Evolutionary conservation across 2,888 invertebrate genomes (phyloP).

Genomic region (Eristalis pertinax): DNA sequence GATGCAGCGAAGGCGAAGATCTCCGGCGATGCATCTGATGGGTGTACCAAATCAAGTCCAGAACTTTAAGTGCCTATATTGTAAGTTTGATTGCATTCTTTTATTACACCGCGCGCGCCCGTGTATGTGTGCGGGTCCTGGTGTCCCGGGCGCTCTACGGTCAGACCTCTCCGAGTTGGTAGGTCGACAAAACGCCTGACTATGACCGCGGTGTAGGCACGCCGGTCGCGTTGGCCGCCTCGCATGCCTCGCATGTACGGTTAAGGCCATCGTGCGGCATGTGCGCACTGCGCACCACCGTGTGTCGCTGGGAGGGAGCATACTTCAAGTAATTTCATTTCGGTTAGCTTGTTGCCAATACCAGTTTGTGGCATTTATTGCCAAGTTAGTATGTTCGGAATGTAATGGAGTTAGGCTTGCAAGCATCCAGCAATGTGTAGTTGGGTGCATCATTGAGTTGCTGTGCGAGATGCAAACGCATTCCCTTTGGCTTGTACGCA

Average conservation of each 20-base stretch:
- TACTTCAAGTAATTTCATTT: constrained; percentile 62
- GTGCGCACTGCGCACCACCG: neutral
- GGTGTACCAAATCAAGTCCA: constrained; percentile 70
- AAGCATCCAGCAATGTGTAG: constrained; percentile 6
- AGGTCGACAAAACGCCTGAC: constrained; percentile 61
- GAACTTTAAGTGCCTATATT: constrained; percentile 68
- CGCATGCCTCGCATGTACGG: constrained; percentile 27
- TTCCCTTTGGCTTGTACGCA: constrained; percentile 20
- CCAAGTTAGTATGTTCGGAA: constrained; percentile 67
- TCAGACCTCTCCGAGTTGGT: constrained; percentile 53
- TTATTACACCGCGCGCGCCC: constrained; percentile 50
- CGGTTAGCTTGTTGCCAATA: constrained; percentile 60
- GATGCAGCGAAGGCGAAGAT: constrained; percentile 18
- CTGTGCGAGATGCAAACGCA: constrained; percentile 42
- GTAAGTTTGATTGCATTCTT: constrained; percentile 70
- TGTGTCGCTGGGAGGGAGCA: constrained; percentile 14
- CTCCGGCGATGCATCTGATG: constrained; percentile 58
- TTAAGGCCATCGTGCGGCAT: constrained; percentile 44
- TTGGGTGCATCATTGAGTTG: constrained; percentile 7
- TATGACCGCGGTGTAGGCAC: constrained; percentile 37
- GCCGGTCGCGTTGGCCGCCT: neutral
- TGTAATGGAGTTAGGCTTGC: constrained; percentile 45
- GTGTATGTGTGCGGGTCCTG: constrained; percentile 16
- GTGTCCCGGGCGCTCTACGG: neutral
- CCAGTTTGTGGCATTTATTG: constrained; percentile 66